phyloP scores from a whole-genome alignment of 2,888 invertebrate species.

The Listrodromus nycthemerus region DNA sequence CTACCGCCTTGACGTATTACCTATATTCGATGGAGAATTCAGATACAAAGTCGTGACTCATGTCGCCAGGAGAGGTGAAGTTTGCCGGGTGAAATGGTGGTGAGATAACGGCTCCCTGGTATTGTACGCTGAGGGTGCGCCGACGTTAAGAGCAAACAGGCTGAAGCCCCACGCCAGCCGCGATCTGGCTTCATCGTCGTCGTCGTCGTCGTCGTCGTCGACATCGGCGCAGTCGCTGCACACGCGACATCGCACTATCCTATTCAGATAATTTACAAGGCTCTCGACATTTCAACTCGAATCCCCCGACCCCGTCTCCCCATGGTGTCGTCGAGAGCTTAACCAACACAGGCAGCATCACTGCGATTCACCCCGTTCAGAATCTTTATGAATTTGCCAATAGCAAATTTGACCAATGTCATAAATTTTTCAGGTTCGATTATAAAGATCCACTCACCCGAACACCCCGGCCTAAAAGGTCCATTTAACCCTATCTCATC shows the following conservation, averaged over 20 bases:
- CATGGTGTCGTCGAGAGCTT: background rate
- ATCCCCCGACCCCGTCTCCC: background rate
- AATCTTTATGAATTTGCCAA: no score
- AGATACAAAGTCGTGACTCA: constrained; percentile 17
- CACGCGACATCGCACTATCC: constrained; percentile 1
- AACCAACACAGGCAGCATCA: background rate
- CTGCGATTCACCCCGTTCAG: no score
- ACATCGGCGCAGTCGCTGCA: no score
- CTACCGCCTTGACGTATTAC: no score
- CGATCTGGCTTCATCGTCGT: constrained; percentile 50
- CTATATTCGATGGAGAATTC: background rate
- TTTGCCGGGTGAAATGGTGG: constrained; percentile 1
- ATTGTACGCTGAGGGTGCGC: constrained; percentile 31
- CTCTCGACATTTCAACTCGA: constrained; percentile 6
- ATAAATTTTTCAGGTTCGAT: no score
- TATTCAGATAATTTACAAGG: constrained; percentile 6
- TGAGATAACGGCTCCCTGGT: constrained; percentile 6
- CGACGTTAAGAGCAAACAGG: constrained; percentile 44
- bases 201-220: background rate
- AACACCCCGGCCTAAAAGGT: no score
- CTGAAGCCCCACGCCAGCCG: constrained; percentile 43
- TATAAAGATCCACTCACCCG: no score
- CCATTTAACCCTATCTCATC: no score
- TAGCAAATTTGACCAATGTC: no score
- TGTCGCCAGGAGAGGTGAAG: constrained; percentile 18